Percentiles rank a stretch among this genome's conserved stretches.
phyloP scores from a whole-genome alignment of 2,888 invertebrate genomes.

The Globia sparganii region DNA sequence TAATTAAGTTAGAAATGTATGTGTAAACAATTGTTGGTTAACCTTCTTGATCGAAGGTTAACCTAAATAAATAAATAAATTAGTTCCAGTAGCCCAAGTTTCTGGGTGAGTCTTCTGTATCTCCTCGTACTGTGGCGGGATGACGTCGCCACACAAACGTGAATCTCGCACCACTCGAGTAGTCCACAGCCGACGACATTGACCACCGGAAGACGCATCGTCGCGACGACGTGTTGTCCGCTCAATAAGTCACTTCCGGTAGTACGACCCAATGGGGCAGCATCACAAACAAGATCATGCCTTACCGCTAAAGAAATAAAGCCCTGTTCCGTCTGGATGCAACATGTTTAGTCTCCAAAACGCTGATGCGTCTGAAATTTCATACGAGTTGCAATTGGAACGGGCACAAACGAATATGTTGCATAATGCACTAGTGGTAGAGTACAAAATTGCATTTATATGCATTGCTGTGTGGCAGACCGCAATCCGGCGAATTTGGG shows the following conservation, averaged over 20 bases:
- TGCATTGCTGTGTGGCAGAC: conserved; percentile 57
- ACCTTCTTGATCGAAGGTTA: too few species aligned
- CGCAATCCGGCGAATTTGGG: conserved; percentile 63
- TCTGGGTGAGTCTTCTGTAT: conserved; percentile 12
- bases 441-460: conserved; percentile 50
- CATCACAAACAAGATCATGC: conserved; percentile 52
- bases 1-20: too few species aligned
- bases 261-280: conserved; percentile 50
- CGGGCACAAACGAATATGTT: conserved; percentile 45
- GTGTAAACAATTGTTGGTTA: too few species aligned
- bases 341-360: conserved; percentile 49
- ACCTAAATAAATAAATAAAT: too few species aligned
- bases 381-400: conserved; percentile 40
- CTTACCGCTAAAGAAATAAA: conserved; percentile 39
- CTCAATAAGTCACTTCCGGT: conserved; percentile 83
- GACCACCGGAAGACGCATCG: conserved; percentile 83
- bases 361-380: conserved; percentile 64
- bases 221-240: conserved; percentile 78
- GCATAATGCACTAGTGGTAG: conserved; percentile 32
- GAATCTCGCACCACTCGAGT: conserved; percentile 60
- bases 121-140: background rate
- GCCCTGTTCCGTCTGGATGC: conserved; percentile 10
- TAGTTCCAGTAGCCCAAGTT: background rate
- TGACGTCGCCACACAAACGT: conserved; percentile 55
- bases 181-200: conserved; percentile 73